Percentiles rank a stretch among this genome's conserved stretches.
These are phyloP conservation scores for Platichthys stellatus DNA, from an alignment of 2,113 vertebrate species.

Conservation along the genomic window DNA sequence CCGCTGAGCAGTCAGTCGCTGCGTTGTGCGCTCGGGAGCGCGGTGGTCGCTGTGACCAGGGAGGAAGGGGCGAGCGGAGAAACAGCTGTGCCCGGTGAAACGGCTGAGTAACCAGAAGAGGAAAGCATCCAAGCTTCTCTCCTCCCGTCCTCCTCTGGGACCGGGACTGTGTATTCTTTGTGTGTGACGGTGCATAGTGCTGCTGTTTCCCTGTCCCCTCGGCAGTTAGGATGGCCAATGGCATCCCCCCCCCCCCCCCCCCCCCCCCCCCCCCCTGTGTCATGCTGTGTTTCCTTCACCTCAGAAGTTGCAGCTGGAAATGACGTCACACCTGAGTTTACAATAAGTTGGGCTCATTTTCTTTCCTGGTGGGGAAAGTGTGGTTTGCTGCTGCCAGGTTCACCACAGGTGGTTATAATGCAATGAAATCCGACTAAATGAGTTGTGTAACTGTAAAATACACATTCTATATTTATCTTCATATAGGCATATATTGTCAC, in stretches of 20 bases:
- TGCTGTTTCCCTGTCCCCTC: conserved; percentile 37
- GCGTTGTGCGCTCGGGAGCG: conserved; percentile 53
- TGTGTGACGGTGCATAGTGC: conserved; percentile 27
- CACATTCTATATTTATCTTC: background rate
- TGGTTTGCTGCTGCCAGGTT: background rate
- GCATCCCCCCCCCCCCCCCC: background rate
- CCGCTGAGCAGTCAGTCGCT: conserved; percentile 55
- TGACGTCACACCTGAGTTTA: background rate
- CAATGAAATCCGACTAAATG: too few relatives aligned
- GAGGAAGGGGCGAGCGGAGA: conserved; percentile 22
- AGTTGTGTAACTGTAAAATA: too few relatives aligned
- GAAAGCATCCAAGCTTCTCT: conserved; percentile 40
- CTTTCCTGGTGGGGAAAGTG: background rate
- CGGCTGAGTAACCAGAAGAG: conserved; percentile 45
- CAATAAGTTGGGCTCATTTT: background rate
- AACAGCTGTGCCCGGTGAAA: conserved; percentile 67
- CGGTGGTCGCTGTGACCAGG: conserved; percentile 24
- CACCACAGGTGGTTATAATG: too few relatives aligned
- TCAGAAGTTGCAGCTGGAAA: background rate
- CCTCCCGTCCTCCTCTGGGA: background rate
- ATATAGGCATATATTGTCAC: too few relatives aligned
- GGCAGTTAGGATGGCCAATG: conserved; percentile 9
- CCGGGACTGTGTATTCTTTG: conserved; percentile 10
- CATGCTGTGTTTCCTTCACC: background rate
- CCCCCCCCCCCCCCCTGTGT: background rate